Base-by-base conservation (phyloP, 2,113 vertebrate species). In the Gymnocephalus cernua region DNA sequence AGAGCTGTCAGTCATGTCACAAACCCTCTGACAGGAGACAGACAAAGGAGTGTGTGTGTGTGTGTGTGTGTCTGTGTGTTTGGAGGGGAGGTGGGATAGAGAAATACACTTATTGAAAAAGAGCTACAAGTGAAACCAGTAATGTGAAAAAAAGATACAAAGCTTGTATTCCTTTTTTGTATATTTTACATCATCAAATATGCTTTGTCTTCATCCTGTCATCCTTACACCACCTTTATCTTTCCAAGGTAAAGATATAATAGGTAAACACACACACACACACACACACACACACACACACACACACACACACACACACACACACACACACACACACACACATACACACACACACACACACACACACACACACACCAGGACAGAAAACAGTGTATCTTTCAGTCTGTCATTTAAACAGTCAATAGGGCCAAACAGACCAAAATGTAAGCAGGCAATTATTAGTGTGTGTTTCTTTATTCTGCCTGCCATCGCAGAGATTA, bases 1-100 rank as follows among this genome's bases (percentile, higher is more conserved):
- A 95, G 94, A 91, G 93, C 95, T 95, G 96, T 91, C 94, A 95
- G 91, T 92, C 91, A 92, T 93, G 94, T 95, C 95, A 94, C 89
- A 86, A 92, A 87, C 93, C 89, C 75, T 88, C 88, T 94, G 91
- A 95, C 95, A 86, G 92, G 85, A 91, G 73, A 89, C 57, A 61
- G 80, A 90, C 56, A 79, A 87, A 90, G 27, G 76, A 27, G 44
- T 47, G n/a, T 38, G 73, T 77, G 50, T 56, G 41, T 41, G 57
- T 54, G 67, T 29, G 82, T 56, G 78, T 79, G 50, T 61, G 72
- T 57, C 50, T 38, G 57, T 9, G n/a, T 25, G 47, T 35, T 41
- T 41, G 47, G 19, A 7, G 32, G 6, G 21, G 19, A 57, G n/a
- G 15, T 9, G 6, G 23, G 16, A 19, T 19, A 61, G 27, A 41